Evolutionary conservation across 2,797 vertebrate genomes (phyloP), one percentile per base, ranked within the genome.

Genomic region (Danio tinwini): DNA sequence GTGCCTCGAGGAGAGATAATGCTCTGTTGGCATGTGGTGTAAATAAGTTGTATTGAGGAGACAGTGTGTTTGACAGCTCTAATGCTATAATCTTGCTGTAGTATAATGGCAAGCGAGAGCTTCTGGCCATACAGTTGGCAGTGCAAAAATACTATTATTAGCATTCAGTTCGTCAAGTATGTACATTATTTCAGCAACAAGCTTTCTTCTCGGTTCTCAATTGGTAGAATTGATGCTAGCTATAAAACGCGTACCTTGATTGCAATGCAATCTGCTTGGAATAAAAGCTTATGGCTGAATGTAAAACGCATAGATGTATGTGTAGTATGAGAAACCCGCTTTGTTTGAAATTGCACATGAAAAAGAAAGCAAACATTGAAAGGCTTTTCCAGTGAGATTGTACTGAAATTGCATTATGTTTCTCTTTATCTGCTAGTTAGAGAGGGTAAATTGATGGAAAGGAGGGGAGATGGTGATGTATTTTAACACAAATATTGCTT

Each of bases 21-120:
- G 50, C 77, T 79, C 50, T 64, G 39, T 62, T 79, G 78, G 78
- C 69, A 73, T 80, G 78, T 65, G 47, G 14, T 80, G 78, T 73
- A 73, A 80, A 73, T 80, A 80, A 80, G 78, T 73, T 72, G 68
- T 61, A 78, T 70, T 62, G 67, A 63, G 56, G 68, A 62, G 67
- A 78, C 76, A 78, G 69, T 72, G 77, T 72, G 70, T 73, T 52
- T 73, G 77, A 80, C 77, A 73, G 59, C 70, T 73, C 58, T 63
- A 72, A 64, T 42, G 8, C 14, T 45, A 17, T 67, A 29, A 76
- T 67, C 78, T 64, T 16, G 37, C 29, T 64, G 50, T 47, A 21
- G 58, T 62, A 70, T 52, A 70, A 70, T 4, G 39, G 59, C 47
- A 47, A 63, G 49, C 11, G 4, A 55, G 49, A 64, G 47, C 58